Base-by-base conservation (phyloP, 1,140 invertebrate species). In the Aricia agestis region DNA sequence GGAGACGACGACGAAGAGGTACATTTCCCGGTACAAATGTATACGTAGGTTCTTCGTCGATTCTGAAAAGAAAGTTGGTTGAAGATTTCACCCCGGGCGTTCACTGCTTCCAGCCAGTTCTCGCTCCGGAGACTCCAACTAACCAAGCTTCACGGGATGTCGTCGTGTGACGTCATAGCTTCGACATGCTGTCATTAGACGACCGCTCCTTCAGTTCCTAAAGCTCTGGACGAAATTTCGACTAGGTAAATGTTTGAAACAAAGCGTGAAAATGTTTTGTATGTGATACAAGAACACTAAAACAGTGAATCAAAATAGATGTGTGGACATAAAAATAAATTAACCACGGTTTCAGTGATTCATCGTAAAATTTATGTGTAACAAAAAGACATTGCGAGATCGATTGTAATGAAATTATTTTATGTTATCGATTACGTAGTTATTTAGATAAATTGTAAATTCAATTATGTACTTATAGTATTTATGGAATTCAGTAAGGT, bases 151-250 rank as follows among this genome's bases (percentile, higher is more conserved):
- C 86, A 11, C 82, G 89, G 68, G 92, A 93, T 83, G 93, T 94
- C 72, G 92, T 93, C 70, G 93, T 94, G 91, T 94, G 93, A 94
- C 93, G 93, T 87, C 93, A 94, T 86, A 93, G 92, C 84, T 92
- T 92, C 83, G 93, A 92, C 79, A 91, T 90, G 85, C 85, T 92
- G 81, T 90, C 89, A 63, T 77, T 92, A 72, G 86, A 89, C 78
- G 83, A 89, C 81, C 82, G 86, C 80, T 78, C 83, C 79, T 84
- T 87, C 80, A 90, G 87, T 91, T 91, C 89, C 89, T 91, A 91
- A 87, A 89, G 73, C 76, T 78, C 78, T 78, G 78, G 80, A 87
- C 81, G 75, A 83, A 74, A 82, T 76, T 78, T 73, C 69, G 73
- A 76, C 75, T 71, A 69, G 52, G 74, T 66, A 75, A 75, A 76